Evolutionary conservation across 2,888 invertebrate species (phyloP), one percentile per base, ranked within the genome.

Genomic region (Marronus borbonicus): DNA sequence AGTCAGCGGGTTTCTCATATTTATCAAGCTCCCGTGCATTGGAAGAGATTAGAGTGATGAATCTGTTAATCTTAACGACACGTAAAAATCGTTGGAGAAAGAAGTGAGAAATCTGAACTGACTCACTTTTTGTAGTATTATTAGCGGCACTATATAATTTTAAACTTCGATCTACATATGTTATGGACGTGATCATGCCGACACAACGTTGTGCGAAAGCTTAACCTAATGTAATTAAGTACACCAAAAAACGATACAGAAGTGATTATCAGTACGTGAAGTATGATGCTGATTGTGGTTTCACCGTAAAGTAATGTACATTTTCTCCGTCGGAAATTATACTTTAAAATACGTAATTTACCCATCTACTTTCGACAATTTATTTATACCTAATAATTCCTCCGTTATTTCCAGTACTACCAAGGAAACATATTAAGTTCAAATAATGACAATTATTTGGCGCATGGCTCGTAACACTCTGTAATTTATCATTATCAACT

Each of bases 401-500:
- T 24, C 12, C 17, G 10, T 20, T 39, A n/a, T 28, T 44, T 44
- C 8, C 44, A 44, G 12, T 12, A 44, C 8, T 8, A 44, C 10
- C 44, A 12, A 44, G 2, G 8, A 44, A 44, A 44, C 12, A 44
- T 8, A 44, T 2, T 8, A 7, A 44, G 12, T 44, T 12, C 44
- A 36, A 36, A 36, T 36, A 36, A 36, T 36, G 5, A 36, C 5
- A 1, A 36, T 36, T 36, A 36, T 36, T 36, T 36, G 31, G 31
- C 31, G 24, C 31, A 36, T 5, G 5, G 5, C 31, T 36, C 31
- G 5, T 36, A 36, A 36, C 31, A 36, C 44, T 1, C 44, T 44
- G 44, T 44, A 70, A n/a, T 70, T 52, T 55, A 55, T 1, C 39
- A 70, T 36, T 70, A 70, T 70, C 55, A 55, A n/a, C 7, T 14